Evolutionary conservation across 2,113 vertebrate species (phyloP), one percentile per base, ranked within the genome.

Genomic region (Epinephelus lanceolatus): DNA sequence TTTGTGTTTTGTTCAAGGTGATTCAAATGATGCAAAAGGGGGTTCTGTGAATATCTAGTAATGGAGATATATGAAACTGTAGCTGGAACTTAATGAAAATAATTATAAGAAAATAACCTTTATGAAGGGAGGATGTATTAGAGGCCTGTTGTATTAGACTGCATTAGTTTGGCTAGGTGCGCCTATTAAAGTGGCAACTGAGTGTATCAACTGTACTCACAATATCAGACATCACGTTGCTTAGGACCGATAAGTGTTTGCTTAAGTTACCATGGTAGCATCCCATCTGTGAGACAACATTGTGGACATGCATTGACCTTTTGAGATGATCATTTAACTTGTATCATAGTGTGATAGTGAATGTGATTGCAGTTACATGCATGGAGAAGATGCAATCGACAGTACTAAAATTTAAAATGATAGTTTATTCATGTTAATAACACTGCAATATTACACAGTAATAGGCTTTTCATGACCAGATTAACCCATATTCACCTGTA

Each of bases 371-470:
- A 8, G 19, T 53, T 15, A 15, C 9, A 55, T 23, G 21, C 53
- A 45, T 15, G 2, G 65, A 59, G 2, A 30, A 33, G 42, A 56
- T 33, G 8, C 0, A 30, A 47, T 0, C 61, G 3, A 23, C 53
- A 57, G 0, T 0, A 8, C 0, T 1, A 6, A 6, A 27, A 68
- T 81, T 14, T 81, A 1, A 76, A 40, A 67, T 62, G 1, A 33
- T 33, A 49, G 3, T 90, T 86, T 88, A 86, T 84, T 88, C 0
- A n/a, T 25, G 52, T 42, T 51, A 52, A 13, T 53, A 33, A 23
- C 12, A 74, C 69, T 67, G 23, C 62, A 62, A 37, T 85, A 87
- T 90, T 86, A 88, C 83, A 90, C 65, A 84, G 85, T 89, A 86
- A 89, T 88, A 76, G 30, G 23, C 42, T 55, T 81, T 78, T 52